Evolutionary conservation across 2,888 invertebrate genomes (phyloP).

Genomic region (Corythucha ciliata): DNA sequence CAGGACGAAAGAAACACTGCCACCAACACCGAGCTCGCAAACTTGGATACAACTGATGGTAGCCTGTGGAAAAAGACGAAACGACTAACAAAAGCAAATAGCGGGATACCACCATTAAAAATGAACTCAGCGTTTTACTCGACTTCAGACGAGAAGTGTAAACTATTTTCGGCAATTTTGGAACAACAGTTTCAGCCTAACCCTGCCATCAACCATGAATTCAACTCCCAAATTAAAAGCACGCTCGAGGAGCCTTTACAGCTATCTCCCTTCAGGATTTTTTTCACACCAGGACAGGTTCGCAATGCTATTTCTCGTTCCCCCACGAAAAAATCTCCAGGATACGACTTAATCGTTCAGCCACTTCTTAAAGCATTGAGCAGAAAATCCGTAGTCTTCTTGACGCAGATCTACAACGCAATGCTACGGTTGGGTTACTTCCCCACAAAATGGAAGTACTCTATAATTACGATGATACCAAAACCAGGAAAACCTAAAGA

Average conservation of each 20-base stretch:
- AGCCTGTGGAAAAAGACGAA: slow-evolving; percentile 7
- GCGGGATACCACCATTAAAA: slow-evolving; percentile 9
- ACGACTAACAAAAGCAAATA: neutral
- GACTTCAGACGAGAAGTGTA: slow-evolving; percentile 4
- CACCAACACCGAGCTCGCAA: neutral
- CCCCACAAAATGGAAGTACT: neutral
- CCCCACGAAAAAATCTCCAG: slow-evolving; percentile 12
- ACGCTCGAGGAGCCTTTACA: too few relatives aligned
- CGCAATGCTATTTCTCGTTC: slow-evolving; percentile 14
- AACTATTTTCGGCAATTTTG: slow-evolving; percentile 3
- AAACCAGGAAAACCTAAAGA: neutral
- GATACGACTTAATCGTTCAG: slow-evolving; percentile 5
- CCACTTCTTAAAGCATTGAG: neutral
- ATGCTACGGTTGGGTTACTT: neutral
- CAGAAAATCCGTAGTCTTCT: neutral
- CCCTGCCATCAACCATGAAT: too few relatives aligned
- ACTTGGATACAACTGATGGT: neutral
- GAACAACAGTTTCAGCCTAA: slow-evolving; percentile 13
- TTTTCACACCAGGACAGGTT: slow-evolving; percentile 16
- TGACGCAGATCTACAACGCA: neutral
- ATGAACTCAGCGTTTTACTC: neutral
- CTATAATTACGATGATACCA: neutral
- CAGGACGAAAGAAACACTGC: neutral
- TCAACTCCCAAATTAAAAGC: too few relatives aligned
- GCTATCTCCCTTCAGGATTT: slow-evolving; percentile 8